Conservation (phyloP, 2,113 vertebrate genomes). For the Nyctibius bracteatus region DNA sequence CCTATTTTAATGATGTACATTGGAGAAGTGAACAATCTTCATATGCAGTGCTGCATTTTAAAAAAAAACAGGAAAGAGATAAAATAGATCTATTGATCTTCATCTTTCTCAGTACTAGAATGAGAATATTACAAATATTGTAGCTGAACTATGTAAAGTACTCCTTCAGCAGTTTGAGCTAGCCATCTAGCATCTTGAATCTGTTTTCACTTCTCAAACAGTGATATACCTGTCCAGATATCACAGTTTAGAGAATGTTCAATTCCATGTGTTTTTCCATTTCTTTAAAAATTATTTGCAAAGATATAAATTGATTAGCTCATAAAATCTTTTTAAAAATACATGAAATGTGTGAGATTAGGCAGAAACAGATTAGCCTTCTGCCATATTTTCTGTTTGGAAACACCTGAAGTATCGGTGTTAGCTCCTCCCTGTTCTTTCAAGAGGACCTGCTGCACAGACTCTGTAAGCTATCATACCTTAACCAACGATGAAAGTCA, state of each 20-base stretch:
- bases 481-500: background rate
- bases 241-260: background rate
- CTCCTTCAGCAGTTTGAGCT: background rate
- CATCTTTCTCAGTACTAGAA: background rate
- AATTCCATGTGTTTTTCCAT: background rate
- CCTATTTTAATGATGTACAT: background rate
- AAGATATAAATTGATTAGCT: background rate
- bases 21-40: background rate
- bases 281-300: background rate
- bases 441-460: background rate
- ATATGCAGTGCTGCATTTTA: background rate
- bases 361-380: background rate
- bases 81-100: background rate
- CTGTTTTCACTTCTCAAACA: background rate
- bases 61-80: background rate
- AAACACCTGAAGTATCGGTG: background rate
- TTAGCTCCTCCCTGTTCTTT: background rate
- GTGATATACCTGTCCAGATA: background rate
- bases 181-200: background rate
- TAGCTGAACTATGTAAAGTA: background rate
- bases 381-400: background rate
- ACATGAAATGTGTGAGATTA: background rate
- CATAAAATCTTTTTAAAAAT: background rate
- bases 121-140: background rate
- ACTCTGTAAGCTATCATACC: background rate